Conservation (phyloP, 2,797 vertebrate genomes). For the Odontamblyopus rebecca region DNA sequence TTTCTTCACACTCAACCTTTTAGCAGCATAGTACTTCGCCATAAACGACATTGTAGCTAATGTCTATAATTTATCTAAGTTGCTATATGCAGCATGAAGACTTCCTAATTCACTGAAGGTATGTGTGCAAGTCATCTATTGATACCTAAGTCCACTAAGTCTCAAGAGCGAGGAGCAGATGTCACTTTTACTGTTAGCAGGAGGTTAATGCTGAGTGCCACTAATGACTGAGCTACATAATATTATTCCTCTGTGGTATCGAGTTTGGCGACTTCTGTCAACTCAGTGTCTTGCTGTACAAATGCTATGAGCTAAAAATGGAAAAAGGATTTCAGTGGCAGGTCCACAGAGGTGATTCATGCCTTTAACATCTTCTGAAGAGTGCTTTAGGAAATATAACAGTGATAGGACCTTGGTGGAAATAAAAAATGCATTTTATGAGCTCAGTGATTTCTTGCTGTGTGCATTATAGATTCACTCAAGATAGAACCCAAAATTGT, state of each 20-base stretch:
- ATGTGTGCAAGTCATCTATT: not conserved
- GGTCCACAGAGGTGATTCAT: constrained; percentile 36
- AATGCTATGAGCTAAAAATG: constrained; percentile 6
- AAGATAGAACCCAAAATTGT: constrained; percentile 39
- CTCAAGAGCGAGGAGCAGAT: not conserved
- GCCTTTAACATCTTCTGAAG: constrained; percentile 23
- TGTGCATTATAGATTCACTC: constrained; percentile 32
- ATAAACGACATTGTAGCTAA: not conserved
- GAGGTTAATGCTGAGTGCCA: not conserved
- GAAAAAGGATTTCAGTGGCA: constrained; percentile 19
- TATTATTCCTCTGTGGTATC: not conserved
- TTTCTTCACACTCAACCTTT: not conserved
- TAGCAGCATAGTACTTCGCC: not conserved
- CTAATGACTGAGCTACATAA: not conserved
- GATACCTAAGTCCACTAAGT: too few species aligned
- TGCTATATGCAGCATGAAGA: not conserved
- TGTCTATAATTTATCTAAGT: constrained; percentile 9
- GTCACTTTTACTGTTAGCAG: not conserved
- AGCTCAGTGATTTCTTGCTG: constrained; percentile 14
- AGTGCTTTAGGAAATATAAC: constrained; percentile 17
- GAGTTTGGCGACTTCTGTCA: constrained; percentile 2
- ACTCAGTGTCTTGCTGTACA: not conserved
- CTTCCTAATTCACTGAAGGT: not conserved
- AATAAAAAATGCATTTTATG: constrained; percentile 42
- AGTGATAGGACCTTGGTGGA: constrained; percentile 27